Evolutionary conservation across 2,888 invertebrate species (phyloP).

Genomic region (Frankliniella fusca): DNA sequence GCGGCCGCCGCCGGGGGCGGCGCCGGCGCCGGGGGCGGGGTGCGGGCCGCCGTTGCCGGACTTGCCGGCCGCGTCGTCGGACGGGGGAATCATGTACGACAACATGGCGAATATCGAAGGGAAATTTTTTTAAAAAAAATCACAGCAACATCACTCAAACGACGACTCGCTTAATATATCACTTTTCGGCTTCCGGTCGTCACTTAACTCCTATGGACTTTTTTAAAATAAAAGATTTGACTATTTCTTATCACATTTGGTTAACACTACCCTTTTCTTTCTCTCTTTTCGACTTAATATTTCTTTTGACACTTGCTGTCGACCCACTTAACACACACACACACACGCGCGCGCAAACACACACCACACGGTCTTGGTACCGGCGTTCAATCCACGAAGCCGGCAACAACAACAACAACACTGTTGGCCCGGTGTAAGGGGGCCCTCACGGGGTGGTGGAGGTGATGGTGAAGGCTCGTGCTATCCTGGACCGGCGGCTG

Average conservation of each 20-base stretch:
- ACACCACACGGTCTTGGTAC: not conserved
- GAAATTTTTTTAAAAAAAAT: not conserved
- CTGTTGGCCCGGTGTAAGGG: not conserved
- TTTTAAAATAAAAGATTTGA: not conserved
- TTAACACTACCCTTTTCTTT: not conserved
- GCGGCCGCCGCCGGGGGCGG: not conserved
- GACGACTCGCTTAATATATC: not conserved
- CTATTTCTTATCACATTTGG: not conserved
- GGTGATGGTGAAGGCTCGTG: too few species aligned
- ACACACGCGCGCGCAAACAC: not conserved
- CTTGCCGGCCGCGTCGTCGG: slow-evolving; percentile 1
- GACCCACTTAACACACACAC: not conserved
- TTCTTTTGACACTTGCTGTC: not conserved
- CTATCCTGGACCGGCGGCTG: too few species aligned
- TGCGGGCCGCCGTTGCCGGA: not conserved
- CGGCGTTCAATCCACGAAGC: not conserved
- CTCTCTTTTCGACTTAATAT: not conserved
- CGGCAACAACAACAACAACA: not conserved
- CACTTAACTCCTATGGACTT: not conserved
- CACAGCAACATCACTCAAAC: not conserved
- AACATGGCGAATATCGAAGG: not conserved
- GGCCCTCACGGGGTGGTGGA: not conserved
- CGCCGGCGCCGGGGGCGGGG: not conserved
- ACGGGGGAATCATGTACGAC: slow-evolving; percentile 21
- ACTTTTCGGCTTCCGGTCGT: not conserved